These are phyloP conservation scores for Diadegma fenestrale DNA, from an alignment of 2,888 invertebrate genomes.

Conservation along the genomic window DNA sequence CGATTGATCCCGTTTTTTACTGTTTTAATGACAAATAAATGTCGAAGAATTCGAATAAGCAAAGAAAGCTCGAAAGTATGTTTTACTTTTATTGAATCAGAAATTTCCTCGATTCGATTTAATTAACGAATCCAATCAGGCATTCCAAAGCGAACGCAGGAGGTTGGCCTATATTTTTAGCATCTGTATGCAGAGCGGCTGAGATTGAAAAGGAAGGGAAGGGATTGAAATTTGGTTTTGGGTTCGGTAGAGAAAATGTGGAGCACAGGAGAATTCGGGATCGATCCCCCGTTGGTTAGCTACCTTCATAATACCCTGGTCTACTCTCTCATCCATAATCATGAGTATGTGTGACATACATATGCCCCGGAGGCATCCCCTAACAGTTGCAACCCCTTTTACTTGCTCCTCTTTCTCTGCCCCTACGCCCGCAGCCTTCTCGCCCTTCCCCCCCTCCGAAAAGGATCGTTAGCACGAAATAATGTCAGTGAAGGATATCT, in stretches of 20 bases:
- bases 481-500: constrained; percentile 80
- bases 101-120: constrained; percentile 28
- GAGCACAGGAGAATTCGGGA: constrained; percentile 69
- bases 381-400: constrained; percentile 63
- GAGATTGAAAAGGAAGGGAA: neutral
- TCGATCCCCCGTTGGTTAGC: constrained; percentile 73
- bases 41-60: neutral
- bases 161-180: constrained; percentile 21
- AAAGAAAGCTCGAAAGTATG: neutral
- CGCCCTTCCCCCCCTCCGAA: constrained; percentile 60
- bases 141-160: constrained; percentile 8
- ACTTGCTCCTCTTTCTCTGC: constrained; percentile 49
- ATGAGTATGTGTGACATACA: constrained; percentile 80
- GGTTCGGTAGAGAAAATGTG: constrained; percentile 49
- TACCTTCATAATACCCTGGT: constrained; percentile 73
- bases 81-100: neutral
- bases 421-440: constrained; percentile 43
- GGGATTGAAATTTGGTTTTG: constrained; percentile 56
- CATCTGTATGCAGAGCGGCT: neutral
- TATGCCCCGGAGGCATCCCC: constrained; percentile 69
- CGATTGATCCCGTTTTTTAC: too few species aligned
- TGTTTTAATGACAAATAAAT: neutral
- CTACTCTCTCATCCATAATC: constrained; percentile 81
- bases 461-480: constrained; percentile 82
- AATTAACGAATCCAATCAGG: constrained; percentile 27